Conservation (phyloP, 1,140 invertebrate genomes). For the Dryas iulia region DNA sequence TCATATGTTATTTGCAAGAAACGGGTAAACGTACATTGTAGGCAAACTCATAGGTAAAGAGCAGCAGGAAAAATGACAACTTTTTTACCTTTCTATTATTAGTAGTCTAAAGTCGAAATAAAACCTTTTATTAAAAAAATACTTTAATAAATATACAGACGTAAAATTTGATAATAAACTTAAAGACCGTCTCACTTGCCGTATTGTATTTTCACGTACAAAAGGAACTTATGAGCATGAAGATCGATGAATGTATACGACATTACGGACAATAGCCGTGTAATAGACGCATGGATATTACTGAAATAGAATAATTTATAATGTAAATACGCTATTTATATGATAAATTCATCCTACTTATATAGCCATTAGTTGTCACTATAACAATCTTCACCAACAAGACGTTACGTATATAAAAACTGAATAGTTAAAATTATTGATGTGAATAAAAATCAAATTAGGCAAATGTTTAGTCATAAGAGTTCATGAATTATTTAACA, state of each 20-base stretch:
- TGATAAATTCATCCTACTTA: background rate
- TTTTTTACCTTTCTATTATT: no score
- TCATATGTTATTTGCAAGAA: no score
- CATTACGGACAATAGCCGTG: background rate
- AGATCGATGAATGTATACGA: background rate
- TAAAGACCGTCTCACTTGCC: no score
- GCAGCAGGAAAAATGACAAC: no score
- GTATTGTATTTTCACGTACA: background rate
- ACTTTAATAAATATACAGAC: no score
- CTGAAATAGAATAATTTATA: background rate
- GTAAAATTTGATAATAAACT: no score
- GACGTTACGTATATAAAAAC: constrained; percentile 15
- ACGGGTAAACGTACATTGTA: no score
- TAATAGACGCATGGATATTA: background rate
- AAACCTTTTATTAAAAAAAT: no score
- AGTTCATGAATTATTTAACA: constrained; percentile 26
- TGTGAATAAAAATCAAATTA: constrained; percentile 28
- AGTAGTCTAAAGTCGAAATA: no score
- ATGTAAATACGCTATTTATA: background rate
- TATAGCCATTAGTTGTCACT: background rate
- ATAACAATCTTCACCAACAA: constrained; percentile 10
- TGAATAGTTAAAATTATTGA: constrained; percentile 20
- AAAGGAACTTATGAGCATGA: background rate
- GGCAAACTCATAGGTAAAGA: no score
- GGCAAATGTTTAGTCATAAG: constrained; percentile 16